Evolutionary conservation across 23 tunicate genomes (phyloP), one percentile per base, ranked within the genome.

Genomic region (Styela clava): DNA sequence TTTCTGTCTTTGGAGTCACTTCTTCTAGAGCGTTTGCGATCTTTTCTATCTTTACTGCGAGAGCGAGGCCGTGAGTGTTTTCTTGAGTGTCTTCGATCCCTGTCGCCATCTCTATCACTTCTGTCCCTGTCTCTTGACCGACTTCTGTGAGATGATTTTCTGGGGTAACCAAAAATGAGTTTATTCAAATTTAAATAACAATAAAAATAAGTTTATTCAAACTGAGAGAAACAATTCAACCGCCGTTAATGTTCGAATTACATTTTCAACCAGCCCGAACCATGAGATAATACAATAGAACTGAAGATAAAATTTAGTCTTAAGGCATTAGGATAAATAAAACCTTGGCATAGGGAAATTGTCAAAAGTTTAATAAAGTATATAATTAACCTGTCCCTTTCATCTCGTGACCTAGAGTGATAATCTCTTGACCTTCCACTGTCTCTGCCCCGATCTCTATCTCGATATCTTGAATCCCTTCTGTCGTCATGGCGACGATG

Each of bases 81-180:
- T 0, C 97, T 84, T 5, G 97, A 91, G 34, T 80, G 69, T 52
- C 78, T 78, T 52, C 97, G 79, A 62, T 91, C 97, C 33, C 83
- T 28, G 56, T 44, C 56, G 9, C 56, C 9, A 37, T 62, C 73
- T 27, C 84, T 65, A 21, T 84, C 88, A 69, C 74, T 74, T 52
- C 97, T 72, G 35, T 91, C 97, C 31, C 83, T n/a, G 61, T 86
- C 90, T n/a, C 90, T 74, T 21, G 85, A 82, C 5, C 86, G 35
- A 24, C 91, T 79, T 64, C 91, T 86, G 12, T 76, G 28, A 20
- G 81, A 76, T 9, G 37, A 3, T 29, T 34, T 71, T 35, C 77
- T 71, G 34, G 21, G 21, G 21, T 31, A 31, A 21, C n/a, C 12
- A 16, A 20, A 16, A 68, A 16, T 21, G 22, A 22, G 22, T 31